Percentiles rank a stretch among this genome's conserved stretches.
Evolutionary conservation across 1,140 invertebrate genomes (phyloP).

Genomic region (Caerostris extrusa): DNA sequence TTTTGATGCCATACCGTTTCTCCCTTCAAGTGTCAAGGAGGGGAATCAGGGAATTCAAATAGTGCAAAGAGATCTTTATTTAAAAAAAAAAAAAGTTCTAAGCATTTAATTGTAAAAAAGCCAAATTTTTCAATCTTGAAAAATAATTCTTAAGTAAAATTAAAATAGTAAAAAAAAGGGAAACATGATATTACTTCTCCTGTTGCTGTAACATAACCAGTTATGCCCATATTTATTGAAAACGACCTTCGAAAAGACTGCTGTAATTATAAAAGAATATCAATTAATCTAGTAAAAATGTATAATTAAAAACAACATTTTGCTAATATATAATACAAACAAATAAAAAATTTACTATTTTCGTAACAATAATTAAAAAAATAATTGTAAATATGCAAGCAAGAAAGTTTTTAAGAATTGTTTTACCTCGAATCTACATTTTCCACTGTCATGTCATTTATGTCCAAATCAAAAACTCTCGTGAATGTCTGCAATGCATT

Average conservation of each 20-base stretch:
- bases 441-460: constrained; percentile 88
- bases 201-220: constrained; percentile 90
- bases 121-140: too few relatives aligned
- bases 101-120: too few relatives aligned
- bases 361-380: too few relatives aligned
- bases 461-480: constrained; percentile 94
- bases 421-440: constrained; percentile 87
- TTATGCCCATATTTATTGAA: constrained; percentile 97
- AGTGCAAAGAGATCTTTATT: too few relatives aligned
- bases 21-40: too few relatives aligned
- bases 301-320: neutral
- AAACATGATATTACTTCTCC: constrained; percentile 83
- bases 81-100: too few relatives aligned
- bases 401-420: neutral
- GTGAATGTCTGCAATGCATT: constrained; percentile 86
- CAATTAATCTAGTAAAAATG: neutral
- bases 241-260: constrained; percentile 91
- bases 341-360: neutral
- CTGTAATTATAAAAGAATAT: neutral
- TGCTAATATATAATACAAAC: neutral
- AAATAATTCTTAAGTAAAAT: neutral
- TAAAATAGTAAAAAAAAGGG: too few relatives aligned
- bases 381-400: too few relatives aligned
- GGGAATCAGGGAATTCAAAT: too few relatives aligned
- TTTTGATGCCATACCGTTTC: too few relatives aligned